Conservation (phyloP, 2,888 invertebrate species). For the Lithophane socia region DNA sequence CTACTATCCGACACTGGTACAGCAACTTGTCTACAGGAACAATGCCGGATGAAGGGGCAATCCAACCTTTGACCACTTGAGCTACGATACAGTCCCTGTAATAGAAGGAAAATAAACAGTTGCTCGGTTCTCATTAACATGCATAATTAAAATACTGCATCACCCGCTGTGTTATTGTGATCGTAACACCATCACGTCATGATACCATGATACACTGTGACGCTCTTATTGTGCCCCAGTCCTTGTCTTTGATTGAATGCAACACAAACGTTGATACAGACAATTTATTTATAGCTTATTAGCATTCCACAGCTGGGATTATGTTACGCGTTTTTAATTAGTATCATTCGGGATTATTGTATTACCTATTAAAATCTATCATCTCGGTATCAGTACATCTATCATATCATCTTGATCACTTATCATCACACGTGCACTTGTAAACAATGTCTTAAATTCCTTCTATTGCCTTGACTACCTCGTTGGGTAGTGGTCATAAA, state of each 20-base stretch:
- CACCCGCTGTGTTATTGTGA: neutral
- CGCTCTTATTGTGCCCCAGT: constrained; percentile 25
- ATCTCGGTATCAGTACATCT: constrained; percentile 3
- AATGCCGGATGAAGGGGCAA: too few relatives aligned
- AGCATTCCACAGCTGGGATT: constrained; percentile 11
- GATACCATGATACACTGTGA: constrained; percentile 21
- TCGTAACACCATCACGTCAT: neutral
- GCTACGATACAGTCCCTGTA: neutral
- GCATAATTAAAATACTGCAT: neutral
- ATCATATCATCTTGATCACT: constrained; percentile 4
- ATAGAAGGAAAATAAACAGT: neutral
- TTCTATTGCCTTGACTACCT: neutral
- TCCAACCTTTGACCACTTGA: too few relatives aligned
- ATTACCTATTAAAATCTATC: constrained; percentile 15
- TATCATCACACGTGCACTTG: neutral
- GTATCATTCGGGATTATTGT: constrained; percentile 36
- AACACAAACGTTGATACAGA: constrained; percentile 10
- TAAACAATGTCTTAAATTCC: neutral
- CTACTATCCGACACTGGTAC: too few relatives aligned
- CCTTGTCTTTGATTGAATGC: constrained; percentile 34
- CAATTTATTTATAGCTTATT: constrained; percentile 30
- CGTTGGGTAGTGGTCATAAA: too few relatives aligned
- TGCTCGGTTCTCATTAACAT: neutral
- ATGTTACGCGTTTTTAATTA: constrained; percentile 38
- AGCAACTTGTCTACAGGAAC: too few relatives aligned